Percentiles rank a stretch among this genome's conserved stretches.
Evolutionary conservation across 2,797 vertebrate species (phyloP).

Genomic region (Ambastaia sidthimunki): DNA sequence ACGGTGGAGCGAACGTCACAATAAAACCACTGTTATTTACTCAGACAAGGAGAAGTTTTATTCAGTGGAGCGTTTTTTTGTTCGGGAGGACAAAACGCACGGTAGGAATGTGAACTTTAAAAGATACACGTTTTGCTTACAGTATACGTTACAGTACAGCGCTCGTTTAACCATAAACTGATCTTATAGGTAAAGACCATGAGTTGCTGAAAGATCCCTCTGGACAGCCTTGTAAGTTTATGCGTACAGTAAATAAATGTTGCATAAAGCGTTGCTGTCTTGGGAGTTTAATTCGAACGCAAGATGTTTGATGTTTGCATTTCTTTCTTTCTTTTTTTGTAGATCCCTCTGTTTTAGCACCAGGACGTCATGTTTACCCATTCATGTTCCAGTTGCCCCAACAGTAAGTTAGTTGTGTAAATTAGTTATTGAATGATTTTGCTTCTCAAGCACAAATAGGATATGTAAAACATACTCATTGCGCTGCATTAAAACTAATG

Average conservation of each 20-base stretch:
- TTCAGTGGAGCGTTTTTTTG: slow-evolving; percentile 62
- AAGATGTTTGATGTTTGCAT: not conserved
- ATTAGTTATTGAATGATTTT: not conserved
- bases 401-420: slow-evolving; percentile 63
- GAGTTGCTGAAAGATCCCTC: slow-evolving; percentile 17
- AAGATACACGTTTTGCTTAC: not conserved
- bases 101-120: slow-evolving; percentile 13
- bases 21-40: slow-evolving; percentile 28
- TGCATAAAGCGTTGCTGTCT: not conserved
- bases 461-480: not conserved
- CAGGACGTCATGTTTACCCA: slow-evolving; percentile 73
- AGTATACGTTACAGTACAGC: not conserved
- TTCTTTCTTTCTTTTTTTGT: slow-evolving; percentile 22
- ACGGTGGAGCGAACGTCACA: slow-evolving; percentile 55
- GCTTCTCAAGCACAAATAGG: not conserved
- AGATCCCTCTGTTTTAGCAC: slow-evolving; percentile 66
- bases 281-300: not conserved
- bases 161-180: not conserved
- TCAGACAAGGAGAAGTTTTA: slow-evolving; percentile 67
- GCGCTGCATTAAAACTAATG: not conserved
- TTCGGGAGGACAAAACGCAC: slow-evolving; percentile 24
- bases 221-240: slow-evolving; percentile 27
- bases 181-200: slow-evolving; percentile 5
- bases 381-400: slow-evolving; percentile 76
- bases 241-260: not conserved